phyloP scores from a whole-genome alignment of 1,140 invertebrate species.

The Octopus sinensis region DNA sequence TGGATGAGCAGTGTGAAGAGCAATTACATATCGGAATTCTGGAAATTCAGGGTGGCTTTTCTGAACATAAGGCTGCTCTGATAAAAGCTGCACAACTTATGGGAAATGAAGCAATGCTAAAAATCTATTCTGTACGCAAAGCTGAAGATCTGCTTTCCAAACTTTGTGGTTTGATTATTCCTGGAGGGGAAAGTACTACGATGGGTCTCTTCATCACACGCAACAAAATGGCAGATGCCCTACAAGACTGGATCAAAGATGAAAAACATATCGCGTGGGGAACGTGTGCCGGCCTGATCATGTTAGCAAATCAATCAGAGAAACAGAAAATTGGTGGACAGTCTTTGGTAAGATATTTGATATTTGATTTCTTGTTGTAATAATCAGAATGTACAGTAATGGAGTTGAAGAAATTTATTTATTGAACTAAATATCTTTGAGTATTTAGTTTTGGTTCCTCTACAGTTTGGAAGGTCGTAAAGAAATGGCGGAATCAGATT shows the following conservation, averaged over 20 bases:
- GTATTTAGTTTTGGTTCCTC: no score
- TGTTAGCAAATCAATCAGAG: conserved; percentile 40
- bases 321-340: conserved; percentile 46
- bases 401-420: no score
- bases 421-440: no score
- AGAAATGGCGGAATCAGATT: no score
- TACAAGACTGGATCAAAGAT: conserved; percentile 40
- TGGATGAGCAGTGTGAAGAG: no score
- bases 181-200: conserved; percentile 50
- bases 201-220: conserved; percentile 45
- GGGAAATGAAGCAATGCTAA: conserved; percentile 14
- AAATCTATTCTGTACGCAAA: conserved; percentile 33
- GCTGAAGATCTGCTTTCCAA: conserved; percentile 31
- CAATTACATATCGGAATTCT: conserved; percentile 34
- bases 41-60: conserved; percentile 47
- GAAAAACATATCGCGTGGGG: conserved; percentile 45
- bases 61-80: conserved; percentile 42
- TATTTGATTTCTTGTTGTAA: no score
- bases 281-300: conserved; percentile 50
- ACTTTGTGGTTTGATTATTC: conserved; percentile 46
- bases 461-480: no score
- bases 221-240: conserved; percentile 40
- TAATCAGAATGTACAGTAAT: no score
- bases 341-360: conserved; percentile 29
- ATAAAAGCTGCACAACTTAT: conserved; percentile 28